Base-by-base conservation (phyloP, 2,797 vertebrate species). In the Borostomias antarcticus region DNA sequence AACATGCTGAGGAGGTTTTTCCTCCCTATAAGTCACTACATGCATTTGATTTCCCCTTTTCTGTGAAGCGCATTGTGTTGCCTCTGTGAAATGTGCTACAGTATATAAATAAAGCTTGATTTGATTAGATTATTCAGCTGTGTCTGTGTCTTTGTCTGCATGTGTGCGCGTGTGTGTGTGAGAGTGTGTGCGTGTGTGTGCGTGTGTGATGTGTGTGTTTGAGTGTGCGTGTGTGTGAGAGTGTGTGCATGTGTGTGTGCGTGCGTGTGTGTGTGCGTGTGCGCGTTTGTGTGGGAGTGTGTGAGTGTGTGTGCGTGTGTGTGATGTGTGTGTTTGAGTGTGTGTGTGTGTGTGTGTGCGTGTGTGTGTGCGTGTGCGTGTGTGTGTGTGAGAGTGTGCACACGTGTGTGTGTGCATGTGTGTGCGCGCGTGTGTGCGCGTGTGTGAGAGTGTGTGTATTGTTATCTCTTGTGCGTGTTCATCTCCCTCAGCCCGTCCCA, bases 401-500 rank as follows among this genome's bases (percentile, higher is more conserved):
- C n/a, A n/a, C 57, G 19, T 9, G 11, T 58, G 9, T 21, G 23
- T 28, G 9, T 8, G 5, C 13, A 7, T 43, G 2, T 37, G 13
- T 25, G 9, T 40, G 5, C 7, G 35, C 6, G 35, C 40, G 13
- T 43, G 15, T 1, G 40, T 17, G 15, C 15, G 40, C 8, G 40
- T 5, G 40, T 4, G 40, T 17, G n/a, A n/a, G n/a, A n/a, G n/a
- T n/a, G n/a, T n/a, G n/a, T n/a, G n/a, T n/a, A n/a, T n/a, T 4
- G 40, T 43, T 5, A 17, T 43, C n/a, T n/a, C 15, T 17, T 43
- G 40, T 43, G 40, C 15, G n/a, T 58, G 9, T 57, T 37, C 13
- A 32, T 62, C 68, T 40, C 17, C 21, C 47, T 72, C 7, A 76
- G 50, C 30, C 10, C 21, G 52, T 21, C 64, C 15, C 52, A 57